Evolutionary conservation across 2,888 invertebrate species (phyloP), one percentile per base, ranked within the genome.

Genomic region (Dioctria rufipes): DNA sequence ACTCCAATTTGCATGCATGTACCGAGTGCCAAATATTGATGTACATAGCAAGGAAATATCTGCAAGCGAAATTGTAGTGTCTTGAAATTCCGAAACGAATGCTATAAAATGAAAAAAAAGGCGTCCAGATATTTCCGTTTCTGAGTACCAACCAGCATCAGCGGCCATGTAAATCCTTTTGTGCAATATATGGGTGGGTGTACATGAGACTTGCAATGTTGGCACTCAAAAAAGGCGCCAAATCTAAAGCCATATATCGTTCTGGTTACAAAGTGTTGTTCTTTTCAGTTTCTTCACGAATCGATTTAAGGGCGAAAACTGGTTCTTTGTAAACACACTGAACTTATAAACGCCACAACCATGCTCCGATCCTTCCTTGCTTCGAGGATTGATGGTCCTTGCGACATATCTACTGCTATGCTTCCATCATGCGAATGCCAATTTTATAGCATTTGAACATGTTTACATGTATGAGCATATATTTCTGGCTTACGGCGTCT

Each of bases 371-470:
- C 46, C 8, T 6, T 46, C 25, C 25, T 46, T 2, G 2, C 2
- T 46, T 46, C 5, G 46, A 8, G 25, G 25, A 25, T 25, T 25
- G 25, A 25, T 25, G 25, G 25, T 25, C 25, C 25, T 25, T 25
- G 25, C 25, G 25, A 25, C 25, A 25, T 25, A 46, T 46, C 8
- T 46, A 6, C 46, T 46, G 2, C 8, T 46, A 5, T 46, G 46
- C 46, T 8, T 6, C 54, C 40, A 39, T 71, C 51, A 13, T 11
- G 11, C 3, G 37, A 51, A 71, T 71, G 54, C 51, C 71, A 71
- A 71, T 71, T 71, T 71, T 71, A 54, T 71, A 54, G 71, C 71
- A 40, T 37, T 71, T 51, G 54, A 71, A 54, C 71, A 71, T 71
- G 71, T 71, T 71, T 71, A 71, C 51, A 37, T 71, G 40, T 46